Percentiles rank a stretch among this genome's conserved stretches.
These are phyloP conservation scores for Sphenodon punctatus DNA, from an alignment of 2,797 vertebrate species.

Conservation along the genomic window DNA sequence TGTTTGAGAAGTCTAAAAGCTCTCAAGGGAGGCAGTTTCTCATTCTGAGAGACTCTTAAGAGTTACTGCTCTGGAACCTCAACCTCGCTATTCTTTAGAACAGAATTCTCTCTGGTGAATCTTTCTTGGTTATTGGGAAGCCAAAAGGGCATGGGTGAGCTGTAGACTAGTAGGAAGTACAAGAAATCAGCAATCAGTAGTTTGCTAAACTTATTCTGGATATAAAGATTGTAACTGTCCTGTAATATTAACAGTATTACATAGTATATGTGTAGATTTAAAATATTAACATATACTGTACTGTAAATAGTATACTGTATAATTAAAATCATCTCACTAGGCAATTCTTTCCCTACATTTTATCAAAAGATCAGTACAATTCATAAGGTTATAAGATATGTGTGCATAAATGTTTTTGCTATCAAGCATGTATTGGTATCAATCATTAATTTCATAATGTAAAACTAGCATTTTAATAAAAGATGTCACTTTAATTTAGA, in stretches of 20 bases:
- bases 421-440: conserved; percentile 57
- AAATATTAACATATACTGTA: background rate
- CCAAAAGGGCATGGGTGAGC: background rate
- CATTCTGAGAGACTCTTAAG: background rate
- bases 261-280: background rate
- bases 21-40: fast-evolving
- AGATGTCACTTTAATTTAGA: conserved; percentile 75
- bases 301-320: background rate
- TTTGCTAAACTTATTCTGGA: background rate
- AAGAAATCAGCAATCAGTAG: background rate
- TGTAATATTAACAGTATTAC: background rate
- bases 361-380: background rate
- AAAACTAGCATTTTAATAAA: conserved; percentile 72
- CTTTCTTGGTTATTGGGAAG: background rate
- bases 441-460: conserved; percentile 59
- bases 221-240: no score
- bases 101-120: background rate
- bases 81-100: background rate
- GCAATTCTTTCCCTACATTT: background rate
- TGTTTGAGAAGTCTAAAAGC: background rate
- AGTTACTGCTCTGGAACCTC: background rate
- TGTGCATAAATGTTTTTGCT: conserved; percentile 55
- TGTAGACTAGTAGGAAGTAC: background rate
- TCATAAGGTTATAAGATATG: background rate
- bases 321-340: background rate